Conservation (phyloP, 2,113 vertebrate genomes). For the Hiodon alosoides region DNA sequence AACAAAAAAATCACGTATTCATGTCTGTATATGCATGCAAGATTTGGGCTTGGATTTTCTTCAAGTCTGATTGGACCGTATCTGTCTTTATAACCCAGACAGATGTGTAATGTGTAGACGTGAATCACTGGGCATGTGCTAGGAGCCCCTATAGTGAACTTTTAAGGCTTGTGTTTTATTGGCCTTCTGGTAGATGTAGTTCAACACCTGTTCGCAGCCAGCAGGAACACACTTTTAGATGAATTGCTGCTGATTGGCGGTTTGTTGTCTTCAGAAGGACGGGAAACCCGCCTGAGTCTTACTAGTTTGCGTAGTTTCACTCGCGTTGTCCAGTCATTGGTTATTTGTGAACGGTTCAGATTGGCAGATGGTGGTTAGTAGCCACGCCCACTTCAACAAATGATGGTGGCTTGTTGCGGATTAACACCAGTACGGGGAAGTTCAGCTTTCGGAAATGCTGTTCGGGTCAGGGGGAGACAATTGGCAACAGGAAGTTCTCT, state of each 20-base stretch:
- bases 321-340: background rate
- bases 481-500: no score
- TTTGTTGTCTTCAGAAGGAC: background rate
- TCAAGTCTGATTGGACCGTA: conserved; percentile 8
- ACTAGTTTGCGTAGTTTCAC: background rate
- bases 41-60: background rate
- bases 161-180: conserved; percentile 12
- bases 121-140: conserved; percentile 5
- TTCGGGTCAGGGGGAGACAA: no score
- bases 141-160: conserved; percentile 11
- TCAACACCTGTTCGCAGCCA: conserved; percentile 17
- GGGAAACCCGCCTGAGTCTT: background rate
- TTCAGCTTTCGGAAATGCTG: no score
- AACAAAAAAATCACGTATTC: no score
- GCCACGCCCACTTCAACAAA: no score
- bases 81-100: conserved; percentile 16
- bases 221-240: background rate
- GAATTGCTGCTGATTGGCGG: background rate
- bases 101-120: conserved; percentile 14
- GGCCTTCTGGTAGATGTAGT: conserved; percentile 9
- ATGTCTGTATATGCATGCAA: background rate
- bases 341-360: background rate
- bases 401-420: no score
- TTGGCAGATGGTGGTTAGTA: background rate
- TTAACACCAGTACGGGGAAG: no score